Conservation (phyloP, 2,888 invertebrate species). For the Aphodius sticticus region DNA sequence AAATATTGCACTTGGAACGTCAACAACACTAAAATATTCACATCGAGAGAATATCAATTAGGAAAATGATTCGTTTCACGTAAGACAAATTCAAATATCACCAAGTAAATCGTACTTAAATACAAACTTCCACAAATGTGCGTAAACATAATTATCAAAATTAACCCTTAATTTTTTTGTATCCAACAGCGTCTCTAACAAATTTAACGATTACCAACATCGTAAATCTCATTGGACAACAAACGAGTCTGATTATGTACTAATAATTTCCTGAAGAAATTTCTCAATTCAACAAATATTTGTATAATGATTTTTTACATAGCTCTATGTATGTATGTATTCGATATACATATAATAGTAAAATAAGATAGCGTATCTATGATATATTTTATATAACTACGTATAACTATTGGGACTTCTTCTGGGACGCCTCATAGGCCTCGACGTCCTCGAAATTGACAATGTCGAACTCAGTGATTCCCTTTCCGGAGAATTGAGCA, state of each 20-base stretch:
- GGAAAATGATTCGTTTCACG: not conserved
- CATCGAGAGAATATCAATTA: not conserved
- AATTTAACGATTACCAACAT: not conserved
- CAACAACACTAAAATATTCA: not conserved
- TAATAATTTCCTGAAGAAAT: not conserved
- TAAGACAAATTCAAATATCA: not conserved
- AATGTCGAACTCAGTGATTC: conserved; percentile 77
- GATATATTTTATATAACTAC: conserved; percentile 32
- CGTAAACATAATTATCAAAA: not conserved
- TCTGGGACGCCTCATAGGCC: conserved; percentile 61
- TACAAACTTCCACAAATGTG: not conserved
- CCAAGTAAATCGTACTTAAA: not conserved
- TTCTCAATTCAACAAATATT: not conserved
- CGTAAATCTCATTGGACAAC: not conserved
- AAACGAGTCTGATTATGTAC: not conserved
- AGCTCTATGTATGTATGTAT: conserved; percentile 8
- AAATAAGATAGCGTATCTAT: conserved; percentile 36
- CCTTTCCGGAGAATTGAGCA: conserved; percentile 80
- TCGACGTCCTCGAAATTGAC: conserved; percentile 71
- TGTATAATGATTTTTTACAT: not conserved
- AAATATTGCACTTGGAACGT: not conserved
- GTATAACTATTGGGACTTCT: conserved; percentile 41
- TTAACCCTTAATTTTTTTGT: not conserved
- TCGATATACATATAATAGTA: conserved; percentile 36
- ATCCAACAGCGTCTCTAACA: not conserved